Conservation (phyloP, 1,140 invertebrate species). For the Grapholita molesta region DNA sequence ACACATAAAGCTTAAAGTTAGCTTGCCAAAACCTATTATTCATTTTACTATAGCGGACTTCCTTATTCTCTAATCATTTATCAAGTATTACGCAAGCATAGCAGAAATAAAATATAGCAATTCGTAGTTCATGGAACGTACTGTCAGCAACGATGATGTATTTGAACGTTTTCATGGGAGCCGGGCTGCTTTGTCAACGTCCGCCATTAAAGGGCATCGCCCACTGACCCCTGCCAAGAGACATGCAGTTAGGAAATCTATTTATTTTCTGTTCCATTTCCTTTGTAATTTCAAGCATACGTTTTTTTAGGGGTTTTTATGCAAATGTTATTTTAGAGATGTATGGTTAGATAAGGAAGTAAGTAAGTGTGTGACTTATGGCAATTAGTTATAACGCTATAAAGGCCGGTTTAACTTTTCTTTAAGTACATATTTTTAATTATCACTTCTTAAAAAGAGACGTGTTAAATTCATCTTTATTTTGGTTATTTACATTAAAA, state of each 20-base stretch:
- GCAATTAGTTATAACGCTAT: no score
- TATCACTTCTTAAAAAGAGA: no score
- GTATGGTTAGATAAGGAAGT: no score
- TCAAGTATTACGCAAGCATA: constrained; percentile 64
- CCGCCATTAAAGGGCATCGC: constrained; percentile 68
- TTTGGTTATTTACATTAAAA: no score
- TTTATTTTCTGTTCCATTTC: constrained; percentile 3
- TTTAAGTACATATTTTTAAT: no score
- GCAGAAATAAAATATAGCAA: constrained; percentile 74
- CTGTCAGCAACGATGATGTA: constrained; percentile 71
- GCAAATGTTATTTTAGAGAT: no score
- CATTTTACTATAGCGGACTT: not conserved
- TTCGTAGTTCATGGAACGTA: constrained; percentile 62
- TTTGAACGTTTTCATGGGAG: constrained; percentile 74
- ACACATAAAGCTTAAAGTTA: not conserved
- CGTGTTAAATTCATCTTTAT: no score
- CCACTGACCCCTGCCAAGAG: constrained; percentile 47
- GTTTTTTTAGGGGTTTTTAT: not conserved
- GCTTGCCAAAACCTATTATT: not conserved
- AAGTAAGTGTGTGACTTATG: no score
- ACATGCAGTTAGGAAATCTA: constrained; percentile 16
- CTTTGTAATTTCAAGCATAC: not conserved
- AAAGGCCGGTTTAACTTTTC: no score
- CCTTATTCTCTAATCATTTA: constrained; percentile 55
- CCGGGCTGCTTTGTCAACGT: constrained; percentile 74